These are phyloP conservation scores for Wasmannia auropunctata DNA, from an alignment of 1,140 invertebrate genomes.

Conservation along the genomic window DNA sequence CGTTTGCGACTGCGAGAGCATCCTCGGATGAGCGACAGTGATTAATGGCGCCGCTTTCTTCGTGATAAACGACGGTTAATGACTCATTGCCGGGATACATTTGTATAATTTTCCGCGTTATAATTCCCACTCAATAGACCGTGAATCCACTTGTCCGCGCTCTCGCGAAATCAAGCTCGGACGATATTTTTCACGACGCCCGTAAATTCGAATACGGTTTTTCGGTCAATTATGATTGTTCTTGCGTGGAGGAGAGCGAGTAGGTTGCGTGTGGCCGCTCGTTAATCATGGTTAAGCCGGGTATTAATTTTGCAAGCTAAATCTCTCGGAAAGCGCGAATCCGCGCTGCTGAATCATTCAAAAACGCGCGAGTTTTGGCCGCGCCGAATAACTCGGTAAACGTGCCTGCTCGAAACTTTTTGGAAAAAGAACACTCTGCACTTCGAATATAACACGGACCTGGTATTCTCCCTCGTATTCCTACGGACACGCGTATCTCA, in stretches of 20 bases:
- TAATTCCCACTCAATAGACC: constrained; percentile 9
- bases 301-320: constrained; percentile 71
- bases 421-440: constrained; percentile 9
- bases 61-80: constrained; percentile 24
- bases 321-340: constrained; percentile 60
- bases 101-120: constrained; percentile 27
- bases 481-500: not conserved
- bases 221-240: constrained; percentile 58
- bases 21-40: not conserved
- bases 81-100: constrained; percentile 23
- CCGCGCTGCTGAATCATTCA: constrained; percentile 66
- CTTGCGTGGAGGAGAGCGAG: constrained; percentile 41
- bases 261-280: constrained; percentile 21
- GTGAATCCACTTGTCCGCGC: not conserved
- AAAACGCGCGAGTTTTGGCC: constrained; percentile 41
- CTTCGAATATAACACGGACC: not conserved
- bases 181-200: not conserved
- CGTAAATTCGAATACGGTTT: constrained; percentile 39
- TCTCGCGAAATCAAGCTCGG: not conserved
- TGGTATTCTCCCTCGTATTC: not conserved
- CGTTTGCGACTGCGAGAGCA: not conserved
- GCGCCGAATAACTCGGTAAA: constrained; percentile 63
- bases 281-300: constrained; percentile 65
- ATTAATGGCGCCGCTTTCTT: constrained; percentile 3
- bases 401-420: constrained; percentile 67